These are phyloP conservation scores for Geophilus truncorum DNA, from an alignment of 2,888 invertebrate genomes.

Conservation along the genomic window DNA sequence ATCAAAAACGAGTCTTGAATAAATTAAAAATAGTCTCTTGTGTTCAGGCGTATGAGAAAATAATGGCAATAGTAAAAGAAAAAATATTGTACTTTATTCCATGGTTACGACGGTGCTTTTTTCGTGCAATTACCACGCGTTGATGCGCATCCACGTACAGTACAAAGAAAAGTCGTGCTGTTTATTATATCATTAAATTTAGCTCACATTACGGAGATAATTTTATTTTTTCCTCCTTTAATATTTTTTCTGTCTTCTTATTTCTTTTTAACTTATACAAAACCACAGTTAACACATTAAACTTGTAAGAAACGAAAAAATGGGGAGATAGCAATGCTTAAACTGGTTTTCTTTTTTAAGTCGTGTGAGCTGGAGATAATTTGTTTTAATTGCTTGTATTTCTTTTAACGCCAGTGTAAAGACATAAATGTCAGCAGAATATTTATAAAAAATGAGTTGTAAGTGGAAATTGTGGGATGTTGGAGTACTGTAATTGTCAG, in stretches of 20 bases:
- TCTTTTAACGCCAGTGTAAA: not conserved
- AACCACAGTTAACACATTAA: not conserved
- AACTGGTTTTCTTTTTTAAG: not conserved
- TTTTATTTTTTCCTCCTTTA: not conserved
- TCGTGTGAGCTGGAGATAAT: not conserved
- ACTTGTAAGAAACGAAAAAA: not conserved
- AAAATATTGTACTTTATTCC: not conserved
- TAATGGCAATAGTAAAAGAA: not conserved
- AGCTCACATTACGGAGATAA: not conserved
- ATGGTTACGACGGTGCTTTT: not conserved
- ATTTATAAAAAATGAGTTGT: not conserved
- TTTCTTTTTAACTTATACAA: not conserved
- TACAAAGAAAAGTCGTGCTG: not conserved
- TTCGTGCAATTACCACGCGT: not conserved
- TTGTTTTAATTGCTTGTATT: not conserved
- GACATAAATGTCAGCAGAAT: not conserved
- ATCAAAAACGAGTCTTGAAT: not conserved
- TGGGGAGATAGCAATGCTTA: not conserved
- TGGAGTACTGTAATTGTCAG: too few relatives aligned
- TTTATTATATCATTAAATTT: not conserved
- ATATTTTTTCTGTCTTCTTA: too few relatives aligned
- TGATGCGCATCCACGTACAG: too few relatives aligned
- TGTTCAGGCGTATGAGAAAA: not conserved
- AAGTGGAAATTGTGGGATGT: too few relatives aligned
- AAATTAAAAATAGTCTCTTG: not conserved